Conservation (phyloP, 2,797 vertebrate species). For the Melanotaenia nigrans region DNA sequence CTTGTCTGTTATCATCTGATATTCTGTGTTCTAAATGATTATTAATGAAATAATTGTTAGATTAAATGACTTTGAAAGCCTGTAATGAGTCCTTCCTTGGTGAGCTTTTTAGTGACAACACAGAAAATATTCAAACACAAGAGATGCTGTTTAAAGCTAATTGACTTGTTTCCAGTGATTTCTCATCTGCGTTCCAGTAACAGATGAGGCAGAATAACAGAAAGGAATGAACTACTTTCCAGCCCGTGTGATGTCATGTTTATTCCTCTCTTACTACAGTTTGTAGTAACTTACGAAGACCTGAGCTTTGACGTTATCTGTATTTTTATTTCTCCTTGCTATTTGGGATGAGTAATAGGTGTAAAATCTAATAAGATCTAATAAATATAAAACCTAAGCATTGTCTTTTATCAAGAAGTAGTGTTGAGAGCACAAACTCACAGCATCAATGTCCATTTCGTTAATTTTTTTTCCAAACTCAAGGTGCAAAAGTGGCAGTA, state of each 20-base stretch:
- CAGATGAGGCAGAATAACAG: neutral
- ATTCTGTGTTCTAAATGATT: neutral
- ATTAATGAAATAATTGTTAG: neutral
- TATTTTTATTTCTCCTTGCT: neutral
- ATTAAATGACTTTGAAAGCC: neutral
- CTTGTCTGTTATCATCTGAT: neutral
- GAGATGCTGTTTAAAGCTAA: neutral
- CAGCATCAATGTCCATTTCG: neutral
- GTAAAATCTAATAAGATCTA: neutral
- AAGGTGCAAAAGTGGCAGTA: neutral
- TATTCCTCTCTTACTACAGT: neutral
- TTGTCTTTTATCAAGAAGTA: no score
- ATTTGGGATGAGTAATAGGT: neutral
- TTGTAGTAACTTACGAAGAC: neutral
- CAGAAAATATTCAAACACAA: neutral
- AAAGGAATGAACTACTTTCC: neutral
- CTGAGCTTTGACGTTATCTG: neutral
- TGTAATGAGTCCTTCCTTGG: neutral
- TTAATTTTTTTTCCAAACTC: neutral
- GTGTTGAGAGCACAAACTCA: neutral
- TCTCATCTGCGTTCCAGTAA: neutral
- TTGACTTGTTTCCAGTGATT: neutral
- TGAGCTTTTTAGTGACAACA: neutral
- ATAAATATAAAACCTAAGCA: neutral
- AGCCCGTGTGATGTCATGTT: neutral